Conservation (phyloP, 2,888 invertebrate genomes). For the Ormyrus nitidulus region DNA sequence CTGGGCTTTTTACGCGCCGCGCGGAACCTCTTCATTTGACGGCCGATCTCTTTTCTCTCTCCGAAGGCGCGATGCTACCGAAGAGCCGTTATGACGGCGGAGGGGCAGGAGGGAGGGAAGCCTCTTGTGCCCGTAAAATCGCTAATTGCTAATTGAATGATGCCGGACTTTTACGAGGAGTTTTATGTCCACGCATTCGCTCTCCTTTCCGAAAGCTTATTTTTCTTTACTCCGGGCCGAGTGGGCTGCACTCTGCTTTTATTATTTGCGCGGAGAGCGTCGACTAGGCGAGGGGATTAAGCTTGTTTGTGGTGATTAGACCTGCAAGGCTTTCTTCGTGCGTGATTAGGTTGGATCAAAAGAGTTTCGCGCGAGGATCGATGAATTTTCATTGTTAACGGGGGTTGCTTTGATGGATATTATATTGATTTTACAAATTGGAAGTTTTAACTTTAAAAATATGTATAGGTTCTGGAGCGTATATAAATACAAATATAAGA, state of each 20-base stretch:
- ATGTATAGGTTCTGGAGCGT: too few species aligned
- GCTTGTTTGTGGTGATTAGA: too few species aligned
- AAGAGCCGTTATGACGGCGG: slow-evolving; percentile 32
- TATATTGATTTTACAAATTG: not conserved
- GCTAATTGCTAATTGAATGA: slow-evolving; percentile 55
- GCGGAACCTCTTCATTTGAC: slow-evolving; percentile 40
- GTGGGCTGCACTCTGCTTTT: not conserved
- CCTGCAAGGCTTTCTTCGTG: too few species aligned
- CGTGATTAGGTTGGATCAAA: too few species aligned
- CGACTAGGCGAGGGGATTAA: too few species aligned
- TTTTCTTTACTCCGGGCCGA: not conserved
- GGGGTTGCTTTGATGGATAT: not conserved
- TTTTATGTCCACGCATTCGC: slow-evolving; percentile 34
- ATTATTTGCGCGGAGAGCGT: not conserved
- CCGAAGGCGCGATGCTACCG: not conserved
- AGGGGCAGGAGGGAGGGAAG: not conserved
- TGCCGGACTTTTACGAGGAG: slow-evolving; percentile 48
- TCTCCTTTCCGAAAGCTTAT: not conserved
- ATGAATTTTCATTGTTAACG: too few species aligned
- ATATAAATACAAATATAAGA: too few species aligned
- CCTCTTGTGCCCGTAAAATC: slow-evolving; percentile 39
- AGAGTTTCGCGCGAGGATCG: too few species aligned
- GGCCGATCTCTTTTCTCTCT: not conserved
- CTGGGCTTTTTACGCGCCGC: slow-evolving; percentile 33
- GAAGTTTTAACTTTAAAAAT: too few species aligned